Base-by-base conservation (phyloP, 2,797 vertebrate species). In the Leptodactylus fallax region DNA sequence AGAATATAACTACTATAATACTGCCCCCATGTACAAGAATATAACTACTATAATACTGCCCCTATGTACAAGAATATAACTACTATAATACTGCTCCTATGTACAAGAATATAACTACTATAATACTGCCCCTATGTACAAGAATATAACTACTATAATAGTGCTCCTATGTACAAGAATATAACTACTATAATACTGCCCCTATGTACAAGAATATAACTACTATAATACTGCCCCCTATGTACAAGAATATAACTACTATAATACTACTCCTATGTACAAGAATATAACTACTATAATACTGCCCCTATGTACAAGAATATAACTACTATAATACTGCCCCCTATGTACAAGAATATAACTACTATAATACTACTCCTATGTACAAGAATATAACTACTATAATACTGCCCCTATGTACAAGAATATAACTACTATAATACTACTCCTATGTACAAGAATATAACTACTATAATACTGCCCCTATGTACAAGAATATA, bases 341-440 rank as follows among this genome's bases (percentile, higher is more conserved):
- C 1, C 1, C 71, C 71, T 74, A 74, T 74, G 3, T 74, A 74
- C 71, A 74, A 21, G 71, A 74, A 74, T 74, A 74, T 74, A 74
- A 74, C 71, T 74, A 74, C 71, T 47, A 74, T 74, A 74, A 74
- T 74, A 74, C 71, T 74, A 36, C 71, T 47, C 69, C 69, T 72
- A 72, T 72, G 9, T 72, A 72, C 69, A 72, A 74, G 71, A 74
- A 74, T 74, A 74, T 74, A 74, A 74, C 71, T 53, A 53, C 51
- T 53, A 53, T 53, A 53, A 53, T 63, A 65, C n/a, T 65, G 60
- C 63, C 8, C 67, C 67, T 69, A 69, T 69, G 11, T 69, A 69
- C 51, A 53, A 53, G 51, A 53, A 53, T 53, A 53, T 53, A 53
- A 53, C 51, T 53, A 53, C 51, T 53, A 53, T 53, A 53, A 53